phyloP scores from a whole-genome alignment of 2,797 vertebrate species.

The Eulemur rubriventer region DNA sequence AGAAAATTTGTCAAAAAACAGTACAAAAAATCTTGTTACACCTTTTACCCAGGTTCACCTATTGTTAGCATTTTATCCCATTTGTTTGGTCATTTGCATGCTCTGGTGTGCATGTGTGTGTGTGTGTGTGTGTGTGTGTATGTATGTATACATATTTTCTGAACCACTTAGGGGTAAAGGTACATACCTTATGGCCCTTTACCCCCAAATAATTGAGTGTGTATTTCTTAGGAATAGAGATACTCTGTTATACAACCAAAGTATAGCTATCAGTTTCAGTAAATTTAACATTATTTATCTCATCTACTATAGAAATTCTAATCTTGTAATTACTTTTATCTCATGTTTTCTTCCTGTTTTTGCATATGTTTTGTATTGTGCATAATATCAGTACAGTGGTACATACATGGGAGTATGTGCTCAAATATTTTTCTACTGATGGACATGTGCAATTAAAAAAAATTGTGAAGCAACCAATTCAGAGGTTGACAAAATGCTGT shows the following conservation, averaged over 20 bases:
- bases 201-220: neutral
- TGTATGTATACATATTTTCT: conserved; percentile 1
- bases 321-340: conserved; percentile 29
- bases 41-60: neutral
- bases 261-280: conserved; percentile 24
- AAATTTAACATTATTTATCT: conserved; percentile 43
- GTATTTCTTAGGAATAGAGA: conserved; percentile 46
- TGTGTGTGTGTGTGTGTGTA: neutral
- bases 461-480: neutral
- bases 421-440: conserved; percentile 26
- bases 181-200: neutral
- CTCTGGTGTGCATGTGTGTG: neutral
- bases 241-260: neutral
- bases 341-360: neutral
- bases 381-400: neutral
- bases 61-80: neutral
- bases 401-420: neutral
- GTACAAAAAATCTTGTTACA: neutral
- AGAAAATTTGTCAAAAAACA: neutral
- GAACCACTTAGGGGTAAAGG: neutral
- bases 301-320: conserved; percentile 7
- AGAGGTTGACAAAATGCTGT: conserved; percentile 41
- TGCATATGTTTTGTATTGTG: neutral
- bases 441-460: neutral
- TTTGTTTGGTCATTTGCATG: neutral